Percentiles rank a stretch among this genome's conserved stretches.
phyloP scores from a whole-genome alignment of 2,113 vertebrate genomes.

The Crotophaga sulcirostris region DNA sequence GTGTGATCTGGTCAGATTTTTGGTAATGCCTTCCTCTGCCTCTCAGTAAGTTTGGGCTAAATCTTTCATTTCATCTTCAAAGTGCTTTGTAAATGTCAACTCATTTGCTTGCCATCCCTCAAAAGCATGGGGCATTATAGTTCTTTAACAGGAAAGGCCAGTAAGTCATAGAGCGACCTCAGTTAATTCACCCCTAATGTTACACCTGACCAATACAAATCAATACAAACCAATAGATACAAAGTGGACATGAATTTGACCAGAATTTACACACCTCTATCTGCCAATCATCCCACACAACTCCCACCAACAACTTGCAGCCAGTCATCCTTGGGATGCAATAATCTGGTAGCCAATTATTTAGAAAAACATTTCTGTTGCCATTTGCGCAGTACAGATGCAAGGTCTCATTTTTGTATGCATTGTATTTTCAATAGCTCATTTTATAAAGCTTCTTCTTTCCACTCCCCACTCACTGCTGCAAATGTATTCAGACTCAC shows the following conservation, averaged over 20 bases:
- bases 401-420: too few relatives aligned
- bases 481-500: too few relatives aligned
- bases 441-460: too few relatives aligned
- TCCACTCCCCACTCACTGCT: too few relatives aligned
- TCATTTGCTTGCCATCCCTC: neutral
- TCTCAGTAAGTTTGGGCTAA: neutral
- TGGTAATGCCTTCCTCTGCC: neutral
- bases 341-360: neutral
- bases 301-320: too few relatives aligned
- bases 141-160: neutral
- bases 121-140: neutral
- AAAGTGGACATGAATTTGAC: neutral
- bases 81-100: neutral
- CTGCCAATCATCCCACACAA: neutral
- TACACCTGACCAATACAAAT: too few relatives aligned
- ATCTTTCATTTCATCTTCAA: neutral
- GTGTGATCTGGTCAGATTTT: neutral
- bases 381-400: neutral
- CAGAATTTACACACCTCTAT: neutral
- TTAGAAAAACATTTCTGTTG: neutral
- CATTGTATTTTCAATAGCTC: too few relatives aligned
- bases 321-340: too few relatives aligned
- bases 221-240: too few relatives aligned
- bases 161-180: neutral
- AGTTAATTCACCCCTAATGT: neutral